phyloP scores from a whole-genome alignment of 2,797 vertebrate species.

The Thunnus albacares region DNA sequence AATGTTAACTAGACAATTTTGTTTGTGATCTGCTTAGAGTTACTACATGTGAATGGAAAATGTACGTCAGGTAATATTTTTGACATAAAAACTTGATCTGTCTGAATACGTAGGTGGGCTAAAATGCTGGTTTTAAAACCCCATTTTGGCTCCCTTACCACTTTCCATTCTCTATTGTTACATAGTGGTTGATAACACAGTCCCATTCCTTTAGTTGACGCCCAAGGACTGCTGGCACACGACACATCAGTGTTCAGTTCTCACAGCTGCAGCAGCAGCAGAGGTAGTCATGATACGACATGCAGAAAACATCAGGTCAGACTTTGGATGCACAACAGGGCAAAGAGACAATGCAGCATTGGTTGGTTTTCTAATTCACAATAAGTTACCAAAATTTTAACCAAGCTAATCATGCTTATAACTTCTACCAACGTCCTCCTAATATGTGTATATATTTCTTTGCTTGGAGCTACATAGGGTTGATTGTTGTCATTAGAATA shows the following conservation, averaged over 20 bases:
- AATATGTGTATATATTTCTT: background rate
- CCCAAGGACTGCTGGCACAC: background rate
- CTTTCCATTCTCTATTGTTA: background rate
- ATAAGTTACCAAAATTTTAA: background rate
- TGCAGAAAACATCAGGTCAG: slow-evolving; percentile 22
- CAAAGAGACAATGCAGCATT: background rate
- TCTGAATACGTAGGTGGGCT: background rate
- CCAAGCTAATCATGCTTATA: background rate
- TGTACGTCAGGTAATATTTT: background rate
- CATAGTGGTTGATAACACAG: slow-evolving; percentile 3
- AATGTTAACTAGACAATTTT: background rate
- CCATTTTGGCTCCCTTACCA: background rate
- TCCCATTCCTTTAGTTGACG: slow-evolving; percentile 13
- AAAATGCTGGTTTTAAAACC: background rate
- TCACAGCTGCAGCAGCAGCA: slow-evolving; percentile 2
- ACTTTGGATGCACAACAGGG: slow-evolving; percentile 12
- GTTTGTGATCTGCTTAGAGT: slow-evolving; percentile 1
- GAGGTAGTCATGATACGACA: slow-evolving; percentile 9
- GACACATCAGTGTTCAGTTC: slow-evolving; percentile 15
- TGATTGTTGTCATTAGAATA: background rate
- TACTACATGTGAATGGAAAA: slow-evolving; percentile 19
- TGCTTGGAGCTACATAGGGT: background rate
- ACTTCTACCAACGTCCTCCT: background rate
- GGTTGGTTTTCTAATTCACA: slow-evolving; percentile 5
- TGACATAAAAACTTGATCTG: background rate